Evolutionary conservation across 2,797 vertebrate species (phyloP), one percentile per base, ranked within the genome.

Genomic region (Acanthurus lineatus): DNA sequence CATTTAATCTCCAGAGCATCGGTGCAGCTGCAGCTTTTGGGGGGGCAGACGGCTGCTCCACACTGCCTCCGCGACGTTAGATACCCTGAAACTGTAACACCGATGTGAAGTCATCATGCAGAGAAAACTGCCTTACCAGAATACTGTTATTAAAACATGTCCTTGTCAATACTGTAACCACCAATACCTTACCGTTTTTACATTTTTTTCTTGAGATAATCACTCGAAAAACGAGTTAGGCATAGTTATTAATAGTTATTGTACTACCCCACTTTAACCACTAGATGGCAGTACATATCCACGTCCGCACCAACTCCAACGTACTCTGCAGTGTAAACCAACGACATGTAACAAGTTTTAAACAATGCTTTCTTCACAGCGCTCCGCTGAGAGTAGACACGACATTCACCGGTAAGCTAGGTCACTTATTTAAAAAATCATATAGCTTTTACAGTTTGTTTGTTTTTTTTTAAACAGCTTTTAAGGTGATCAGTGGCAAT

Each of bases 281-380:
- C 67, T 56, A 1, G 86, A 11, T 9, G 88, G 42, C 11, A 57
- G 54, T 42, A 3, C 42, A 35, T 17, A 28, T 10, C 7, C 52
- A 40, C 28, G 8, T 38, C 17, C 35, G n/a, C n/a, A 20, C 9
- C 19, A 38, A 38, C 35, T 40, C 3, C 11, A 3, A 6, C 28
- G 1, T 19, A 54, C 53, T 6, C 40, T 9, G 9, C 40, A 42
- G 11, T 3, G 11, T 42, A 42, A 42, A 11, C 9, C 40, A 42
- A 42, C 3, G 40, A 42, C 9, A 12, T 2, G 4, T 9, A 42
- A 42, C 40, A 12, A 9, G 9, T 42, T 42, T 42, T 35, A 35
- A 35, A 35, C 5, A 35, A 35, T 35, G 32, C 32, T 35, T 35
- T 35, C 28, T 32, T 32, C 4, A 32, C 28, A 32, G 28, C 28